Conservation (phyloP, 1,140 invertebrate species). For the Anadara kagoshimensis region DNA sequence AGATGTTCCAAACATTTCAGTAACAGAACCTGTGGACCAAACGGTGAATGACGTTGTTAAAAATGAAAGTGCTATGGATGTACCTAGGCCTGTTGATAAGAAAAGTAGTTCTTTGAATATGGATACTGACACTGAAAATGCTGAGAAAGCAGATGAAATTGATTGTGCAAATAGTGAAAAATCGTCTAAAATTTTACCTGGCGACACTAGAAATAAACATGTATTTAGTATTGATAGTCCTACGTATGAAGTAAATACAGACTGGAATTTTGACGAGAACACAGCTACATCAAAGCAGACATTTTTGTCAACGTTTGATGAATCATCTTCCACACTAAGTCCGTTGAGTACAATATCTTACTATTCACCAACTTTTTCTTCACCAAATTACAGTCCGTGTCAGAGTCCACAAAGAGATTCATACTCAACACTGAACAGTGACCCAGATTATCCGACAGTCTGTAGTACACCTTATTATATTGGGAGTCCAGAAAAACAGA, state of each 20-base stretch:
- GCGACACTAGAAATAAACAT: too few relatives aligned
- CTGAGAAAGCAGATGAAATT: not conserved
- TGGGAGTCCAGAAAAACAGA: slow-evolving; percentile 13
- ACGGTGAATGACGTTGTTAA: not conserved
- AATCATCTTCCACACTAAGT: slow-evolving; percentile 9
- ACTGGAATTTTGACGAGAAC: slow-evolving; percentile 43
- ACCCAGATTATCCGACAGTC: slow-evolving; percentile 21
- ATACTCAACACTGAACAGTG: slow-evolving; percentile 16
- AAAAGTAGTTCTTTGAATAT: not conserved
- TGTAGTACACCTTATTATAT: slow-evolving; percentile 26
- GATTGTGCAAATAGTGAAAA: not conserved
- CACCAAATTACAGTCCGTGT: slow-evolving; percentile 13
- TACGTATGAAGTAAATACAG: slow-evolving; percentile 46
- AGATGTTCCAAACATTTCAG: not conserved
- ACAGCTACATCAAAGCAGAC: slow-evolving; percentile 43
- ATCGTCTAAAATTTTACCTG: not conserved
- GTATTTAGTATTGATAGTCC: slow-evolving; percentile 59
- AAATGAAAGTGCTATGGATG: slow-evolving; percentile 1
- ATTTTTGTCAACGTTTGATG: slow-evolving; percentile 4
- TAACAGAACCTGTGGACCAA: not conserved
- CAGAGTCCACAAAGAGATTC: slow-evolving; percentile 9
- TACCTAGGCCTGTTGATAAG: not conserved
- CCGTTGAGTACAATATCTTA: slow-evolving; percentile 40
- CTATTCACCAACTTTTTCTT: slow-evolving; percentile 30
- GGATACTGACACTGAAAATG: not conserved